Conservation (phyloP, 2,797 vertebrate genomes). For the Pangasius macronema region DNA sequence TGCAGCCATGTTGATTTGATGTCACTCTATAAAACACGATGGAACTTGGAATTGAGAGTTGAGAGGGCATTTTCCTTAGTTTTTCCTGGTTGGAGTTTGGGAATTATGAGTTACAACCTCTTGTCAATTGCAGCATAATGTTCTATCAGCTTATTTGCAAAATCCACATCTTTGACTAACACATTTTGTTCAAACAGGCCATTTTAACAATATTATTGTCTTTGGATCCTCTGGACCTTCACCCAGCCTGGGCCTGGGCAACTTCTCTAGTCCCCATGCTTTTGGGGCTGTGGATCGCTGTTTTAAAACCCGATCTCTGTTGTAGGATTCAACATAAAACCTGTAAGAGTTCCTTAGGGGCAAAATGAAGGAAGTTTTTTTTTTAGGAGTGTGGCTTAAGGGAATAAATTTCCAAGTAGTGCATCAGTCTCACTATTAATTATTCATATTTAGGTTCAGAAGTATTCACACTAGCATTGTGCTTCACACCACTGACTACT, state of each 20-base stretch:
- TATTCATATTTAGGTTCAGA: background rate
- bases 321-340: background rate
- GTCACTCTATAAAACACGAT: background rate
- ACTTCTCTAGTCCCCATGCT: background rate
- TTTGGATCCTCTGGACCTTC: background rate
- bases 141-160: background rate
- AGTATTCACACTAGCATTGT: background rate
- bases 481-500: background rate
- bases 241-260: background rate
- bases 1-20: background rate
- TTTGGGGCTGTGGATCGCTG: background rate
- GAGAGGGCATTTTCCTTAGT: background rate
- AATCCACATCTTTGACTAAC: background rate
- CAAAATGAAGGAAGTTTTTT: background rate
- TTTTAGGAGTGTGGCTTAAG: background rate
- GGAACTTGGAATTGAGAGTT: background rate
- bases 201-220: background rate
- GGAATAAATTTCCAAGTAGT: background rate
- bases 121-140: background rate
- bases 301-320: background rate
- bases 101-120: too few relatives aligned
- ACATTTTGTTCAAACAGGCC: background rate
- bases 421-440: background rate
- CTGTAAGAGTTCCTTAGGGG: background rate
- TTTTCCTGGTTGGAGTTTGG: background rate